A percentile compares a stretch with the other conserved stretches of the same genome.
Conservation (phyloP, 2,888 invertebrate species). For the Drosophila macrospina region DNA sequence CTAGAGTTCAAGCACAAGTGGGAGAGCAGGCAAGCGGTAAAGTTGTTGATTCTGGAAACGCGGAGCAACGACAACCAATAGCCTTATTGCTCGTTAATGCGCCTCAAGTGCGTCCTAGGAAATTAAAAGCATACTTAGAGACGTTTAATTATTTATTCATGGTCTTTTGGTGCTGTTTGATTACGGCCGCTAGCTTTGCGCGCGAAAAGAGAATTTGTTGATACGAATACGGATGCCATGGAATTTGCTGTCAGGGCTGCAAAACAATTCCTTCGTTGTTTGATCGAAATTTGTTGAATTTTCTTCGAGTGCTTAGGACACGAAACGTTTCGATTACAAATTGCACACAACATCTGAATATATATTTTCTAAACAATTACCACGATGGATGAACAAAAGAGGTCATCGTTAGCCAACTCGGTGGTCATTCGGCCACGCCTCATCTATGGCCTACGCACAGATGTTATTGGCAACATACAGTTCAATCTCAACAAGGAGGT, state of each 20-base stretch:
- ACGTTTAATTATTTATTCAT: slow-evolving; percentile 76
- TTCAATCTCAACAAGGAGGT: slow-evolving; percentile 91
- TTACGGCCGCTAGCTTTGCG: slow-evolving; percentile 29
- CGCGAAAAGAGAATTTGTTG: slow-evolving; percentile 30
- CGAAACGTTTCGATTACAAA: slow-evolving; percentile 27
- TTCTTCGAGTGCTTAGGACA: slow-evolving; percentile 22
- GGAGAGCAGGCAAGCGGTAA: slow-evolving; percentile 3
- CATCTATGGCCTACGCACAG: slow-evolving; percentile 84
- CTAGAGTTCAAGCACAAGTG: slow-evolving; percentile 53
- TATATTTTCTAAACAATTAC: slow-evolving; percentile 38
- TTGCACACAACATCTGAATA: slow-evolving; percentile 13
- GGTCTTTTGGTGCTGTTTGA: slow-evolving; percentile 47
- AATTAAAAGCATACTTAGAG: slow-evolving; percentile 74
- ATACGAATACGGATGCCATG: slow-evolving; percentile 57
- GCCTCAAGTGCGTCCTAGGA: slow-evolving; percentile 48
- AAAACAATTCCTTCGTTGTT: slow-evolving; percentile 61
- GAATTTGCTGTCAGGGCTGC: slow-evolving; percentile 73
- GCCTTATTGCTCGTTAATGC: slow-evolving; percentile 26
- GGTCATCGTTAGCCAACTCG: slow-evolving; percentile 38
- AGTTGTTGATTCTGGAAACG: slow-evolving; percentile 12
- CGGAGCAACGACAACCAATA: slow-evolving; percentile 13
- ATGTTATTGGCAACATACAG: slow-evolving; percentile 89
- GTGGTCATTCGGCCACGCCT: slow-evolving; percentile 83
- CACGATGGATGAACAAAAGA: slow-evolving; percentile 62
- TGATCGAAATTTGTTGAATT: slow-evolving; percentile 65